Evolutionary conservation across 2,888 invertebrate genomes (phyloP), one percentile per base, ranked within the genome.

Genomic region (Caenorhabditis sulstoni): DNA sequence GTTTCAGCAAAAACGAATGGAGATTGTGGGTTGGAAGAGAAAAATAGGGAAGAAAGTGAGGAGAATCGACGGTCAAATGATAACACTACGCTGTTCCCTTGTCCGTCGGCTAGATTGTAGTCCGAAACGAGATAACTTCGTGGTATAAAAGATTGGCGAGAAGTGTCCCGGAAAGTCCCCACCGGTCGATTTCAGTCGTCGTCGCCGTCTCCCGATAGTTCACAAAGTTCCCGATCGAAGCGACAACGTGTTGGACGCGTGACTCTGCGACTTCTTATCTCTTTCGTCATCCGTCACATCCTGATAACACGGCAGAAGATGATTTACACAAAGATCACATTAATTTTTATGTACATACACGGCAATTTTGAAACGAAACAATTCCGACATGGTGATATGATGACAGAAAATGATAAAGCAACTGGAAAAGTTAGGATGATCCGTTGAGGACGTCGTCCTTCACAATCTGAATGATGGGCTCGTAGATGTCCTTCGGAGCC

Each of bases 401-500:
- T 57, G 62, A 55, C 52, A 70, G 58, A 20, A 11, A 22, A 22
- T 5, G 23, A 45, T 52, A 37, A 62, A 55, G 52, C 59, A 37
- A 20, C 9, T 7, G 12, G n/a, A n/a, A 12, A 29, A 41, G 9
- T 73, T 58, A 73, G 41, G 57, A 3, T 8, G 12, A 58, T 45
- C 64, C 64, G 55, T 64, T 73, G 55, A 75, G 37, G 1, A 70
- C 61, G 58, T 83, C 83, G 3, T 75, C 55, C 22, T 53, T 77
- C 37, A 83, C 55, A 8, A 83, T 74, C 23, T 81, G 76, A 49
- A 83, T 82, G 35, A 86, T 81, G 1, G 84, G 83, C 18, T 75
- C 65, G 58, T 86, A 86, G 64, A 86, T 84, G 37, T 86, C 83
- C 14, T 81, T 66, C 3, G 86, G 79, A 7, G 86, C 86, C 47